Percentiles rank a stretch among this genome's conserved stretches.
Conservation (phyloP, 1,140 invertebrate genomes). For the Apis laboriosa region DNA sequence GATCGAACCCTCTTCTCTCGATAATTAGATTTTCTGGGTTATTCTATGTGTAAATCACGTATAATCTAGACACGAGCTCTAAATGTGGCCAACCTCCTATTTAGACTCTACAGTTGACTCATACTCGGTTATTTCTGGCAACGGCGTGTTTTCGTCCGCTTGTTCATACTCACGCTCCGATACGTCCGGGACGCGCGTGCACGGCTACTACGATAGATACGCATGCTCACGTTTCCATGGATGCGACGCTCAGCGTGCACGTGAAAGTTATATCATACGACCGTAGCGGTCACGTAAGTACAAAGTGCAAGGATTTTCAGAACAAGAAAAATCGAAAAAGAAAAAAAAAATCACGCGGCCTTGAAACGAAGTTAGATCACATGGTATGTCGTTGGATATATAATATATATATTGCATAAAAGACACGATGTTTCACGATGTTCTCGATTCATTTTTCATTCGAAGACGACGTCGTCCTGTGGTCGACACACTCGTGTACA, state of each 20-base stretch:
- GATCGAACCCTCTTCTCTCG: constrained; percentile 48
- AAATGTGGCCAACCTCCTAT: constrained; percentile 72
- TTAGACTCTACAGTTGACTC: constrained; percentile 72
- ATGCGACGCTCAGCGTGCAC: constrained; percentile 11
- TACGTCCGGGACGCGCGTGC: constrained; percentile 24
- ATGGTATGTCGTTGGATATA: not conserved
- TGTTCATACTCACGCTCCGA: constrained; percentile 49
- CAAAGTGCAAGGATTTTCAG: constrained; percentile 35
- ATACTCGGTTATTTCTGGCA: constrained; percentile 67
- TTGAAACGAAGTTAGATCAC: constrained; percentile 1
- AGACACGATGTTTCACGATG: constrained; percentile 15
- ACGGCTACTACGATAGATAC: constrained; percentile 9
- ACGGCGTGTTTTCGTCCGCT: constrained; percentile 68
- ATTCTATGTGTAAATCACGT: constrained; percentile 60
- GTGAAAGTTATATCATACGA: constrained; percentile 57
- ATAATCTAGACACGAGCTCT: constrained; percentile 71
- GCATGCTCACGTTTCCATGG: constrained; percentile 23
- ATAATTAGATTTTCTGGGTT: constrained; percentile 60
- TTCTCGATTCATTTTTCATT: constrained; percentile 23
- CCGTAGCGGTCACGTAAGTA: not conserved
- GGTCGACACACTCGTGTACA: not conserved
- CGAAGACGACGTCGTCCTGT: not conserved
- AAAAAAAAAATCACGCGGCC: no score
- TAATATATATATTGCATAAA: not conserved
- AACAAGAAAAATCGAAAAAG: constrained; percentile 33